Percentiles rank a stretch among this genome's conserved stretches.
Evolutionary conservation across 2,113 vertebrate genomes (phyloP).

Genomic region (Telmatochromis brichardi): DNA sequence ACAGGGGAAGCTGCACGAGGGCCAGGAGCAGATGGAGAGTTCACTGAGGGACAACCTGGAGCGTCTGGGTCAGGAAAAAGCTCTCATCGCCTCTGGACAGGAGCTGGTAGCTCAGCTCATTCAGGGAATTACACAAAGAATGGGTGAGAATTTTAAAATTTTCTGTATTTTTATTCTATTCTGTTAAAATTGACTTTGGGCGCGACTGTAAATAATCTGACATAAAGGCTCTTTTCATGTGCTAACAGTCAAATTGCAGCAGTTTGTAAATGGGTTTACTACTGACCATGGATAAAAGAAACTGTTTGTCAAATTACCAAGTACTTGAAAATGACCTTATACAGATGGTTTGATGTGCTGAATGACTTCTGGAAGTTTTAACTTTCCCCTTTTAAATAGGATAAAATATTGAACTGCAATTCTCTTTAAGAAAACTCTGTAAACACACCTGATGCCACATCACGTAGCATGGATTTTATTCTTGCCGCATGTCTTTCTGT

Average conservation of each 20-base stretch:
- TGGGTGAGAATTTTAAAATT: conserved; percentile 58
- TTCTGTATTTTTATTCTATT: not conserved
- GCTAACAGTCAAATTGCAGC: not conserved
- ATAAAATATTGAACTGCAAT: not conserved
- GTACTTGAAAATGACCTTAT: not conserved
- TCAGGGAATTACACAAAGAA: conserved; percentile 64
- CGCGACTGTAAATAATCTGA: accelerated
- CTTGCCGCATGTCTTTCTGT: not conserved
- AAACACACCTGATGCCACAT: not conserved
- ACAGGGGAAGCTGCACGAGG: conserved; percentile 66
- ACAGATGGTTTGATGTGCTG: not conserved
- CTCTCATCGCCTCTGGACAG: conserved; percentile 64
- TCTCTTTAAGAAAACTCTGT: not conserved
- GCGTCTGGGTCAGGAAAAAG: conserved; percentile 66
- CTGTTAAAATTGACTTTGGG: not conserved
- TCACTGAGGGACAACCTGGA: conserved; percentile 63
- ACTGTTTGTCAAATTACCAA: not conserved
- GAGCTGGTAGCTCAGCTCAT: conserved; percentile 67
- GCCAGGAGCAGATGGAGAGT: conserved; percentile 67
- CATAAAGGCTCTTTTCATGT: not conserved
- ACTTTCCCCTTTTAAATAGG: not conserved
- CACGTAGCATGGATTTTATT: not conserved
- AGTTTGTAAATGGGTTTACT: not conserved
- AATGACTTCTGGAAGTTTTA: not conserved
- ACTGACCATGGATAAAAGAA: not conserved